Evolutionary conservation across 2,113 vertebrate species (phyloP).

Genomic region (Amblyornis subalaris): DNA sequence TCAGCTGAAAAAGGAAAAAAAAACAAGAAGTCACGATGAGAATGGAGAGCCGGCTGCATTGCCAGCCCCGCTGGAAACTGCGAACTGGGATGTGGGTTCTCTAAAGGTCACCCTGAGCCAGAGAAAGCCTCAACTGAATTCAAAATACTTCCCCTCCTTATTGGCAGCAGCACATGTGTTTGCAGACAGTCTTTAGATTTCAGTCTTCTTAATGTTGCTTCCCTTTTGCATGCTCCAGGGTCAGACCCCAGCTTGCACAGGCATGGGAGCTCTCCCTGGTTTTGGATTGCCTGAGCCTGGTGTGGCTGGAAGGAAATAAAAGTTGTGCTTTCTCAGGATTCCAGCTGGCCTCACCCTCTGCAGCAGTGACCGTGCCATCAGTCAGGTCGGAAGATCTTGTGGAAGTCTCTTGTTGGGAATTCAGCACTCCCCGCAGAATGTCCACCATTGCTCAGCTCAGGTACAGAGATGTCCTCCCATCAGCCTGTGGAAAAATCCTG

Average conservation of each 20-base stretch:
- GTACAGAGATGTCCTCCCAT: neutral
- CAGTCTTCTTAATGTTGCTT: neutral
- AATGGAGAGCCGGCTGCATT: neutral
- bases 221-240: accelerated
- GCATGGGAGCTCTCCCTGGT: neutral
- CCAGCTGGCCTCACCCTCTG: neutral
- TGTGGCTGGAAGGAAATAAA: neutral
- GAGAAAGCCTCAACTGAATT: constrained; percentile 24
- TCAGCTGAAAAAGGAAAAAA: neutral
- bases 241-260: neutral
- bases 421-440: neutral
- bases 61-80: neutral
- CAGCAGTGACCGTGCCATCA: neutral
- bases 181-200: neutral
- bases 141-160: neutral
- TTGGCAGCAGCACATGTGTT: neutral
- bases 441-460: neutral
- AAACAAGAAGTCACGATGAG: neutral
- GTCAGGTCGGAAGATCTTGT: neutral
- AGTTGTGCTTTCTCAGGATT: neutral
- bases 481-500: neutral
- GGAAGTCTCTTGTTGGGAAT: neutral
- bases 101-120: constrained; percentile 30
- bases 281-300: neutral
- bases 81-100: neutral